Percentiles rank a stretch among this genome's conserved stretches.
Conservation (phyloP, 1,140 invertebrate species). For the Nymphalis io region DNA sequence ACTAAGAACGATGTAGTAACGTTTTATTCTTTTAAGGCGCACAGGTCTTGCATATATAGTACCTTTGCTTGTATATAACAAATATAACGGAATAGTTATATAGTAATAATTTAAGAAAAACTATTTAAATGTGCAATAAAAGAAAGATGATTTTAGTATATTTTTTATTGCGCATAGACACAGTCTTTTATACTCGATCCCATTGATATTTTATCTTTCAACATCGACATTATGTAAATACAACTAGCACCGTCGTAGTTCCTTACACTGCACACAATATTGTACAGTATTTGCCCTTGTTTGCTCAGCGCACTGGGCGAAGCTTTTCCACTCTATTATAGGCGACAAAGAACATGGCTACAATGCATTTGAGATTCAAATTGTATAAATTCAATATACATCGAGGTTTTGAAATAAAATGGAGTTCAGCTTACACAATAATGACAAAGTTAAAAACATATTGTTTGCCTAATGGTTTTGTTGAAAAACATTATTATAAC, state of each 20-base stretch:
- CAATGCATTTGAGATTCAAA: slow-evolving; percentile 38
- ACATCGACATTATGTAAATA: slow-evolving; percentile 31
- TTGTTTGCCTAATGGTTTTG: not conserved
- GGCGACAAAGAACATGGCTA: slow-evolving; percentile 32
- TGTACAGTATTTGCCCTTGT: slow-evolving; percentile 26
- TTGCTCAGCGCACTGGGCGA: slow-evolving; percentile 26
- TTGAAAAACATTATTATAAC: not conserved
- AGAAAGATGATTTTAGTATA: not conserved
- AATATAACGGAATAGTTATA: too few relatives aligned
- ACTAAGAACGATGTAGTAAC: too few relatives aligned
- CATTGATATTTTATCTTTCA: slow-evolving; percentile 22
- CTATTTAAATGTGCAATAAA: not conserved
- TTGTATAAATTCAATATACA: slow-evolving; percentile 16
- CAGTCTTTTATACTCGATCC: not conserved
- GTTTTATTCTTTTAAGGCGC: too few relatives aligned
- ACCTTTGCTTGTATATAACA: too few relatives aligned
- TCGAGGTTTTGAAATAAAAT: not conserved
- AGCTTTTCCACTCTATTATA: slow-evolving; percentile 32
- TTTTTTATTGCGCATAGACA: not conserved
- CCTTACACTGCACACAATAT: slow-evolving; percentile 23
- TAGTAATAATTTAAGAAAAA: not conserved
- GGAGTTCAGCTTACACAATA: not conserved
- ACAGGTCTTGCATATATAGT: too few relatives aligned
- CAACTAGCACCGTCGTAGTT: slow-evolving; percentile 5
- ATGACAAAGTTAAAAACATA: not conserved